Evolutionary conservation across 2,888 invertebrate species (phyloP).

Genomic region (Itoplectis maculator): DNA sequence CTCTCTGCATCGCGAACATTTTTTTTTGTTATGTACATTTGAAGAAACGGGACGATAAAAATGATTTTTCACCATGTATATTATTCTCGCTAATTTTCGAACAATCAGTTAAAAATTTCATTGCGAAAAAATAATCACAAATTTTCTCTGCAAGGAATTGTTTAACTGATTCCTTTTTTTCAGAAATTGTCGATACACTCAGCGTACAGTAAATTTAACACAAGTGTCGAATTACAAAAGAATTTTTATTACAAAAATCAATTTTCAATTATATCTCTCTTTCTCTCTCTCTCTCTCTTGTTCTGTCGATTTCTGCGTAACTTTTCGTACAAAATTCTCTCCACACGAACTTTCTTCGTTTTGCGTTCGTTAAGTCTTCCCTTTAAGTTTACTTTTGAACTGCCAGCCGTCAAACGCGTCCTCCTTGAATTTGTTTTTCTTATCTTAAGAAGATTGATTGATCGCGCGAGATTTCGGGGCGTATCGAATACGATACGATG

Average conservation of each 20-base stretch:
- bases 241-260: slow-evolving; percentile 10
- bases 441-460: slow-evolving; percentile 24
- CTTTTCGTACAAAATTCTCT: slow-evolving; percentile 27
- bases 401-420: slow-evolving; percentile 32
- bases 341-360: slow-evolving; percentile 57
- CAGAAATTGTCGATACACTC: not conserved
- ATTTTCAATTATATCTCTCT: slow-evolving; percentile 18
- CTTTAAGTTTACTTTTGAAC: not conserved
- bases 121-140: not conserved
- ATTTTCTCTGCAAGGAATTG: too few relatives aligned
- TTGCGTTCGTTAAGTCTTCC: slow-evolving; percentile 46
- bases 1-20: not conserved
- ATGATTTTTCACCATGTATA: not conserved
- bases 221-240: slow-evolving; percentile 5
- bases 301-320: slow-evolving; percentile 2
- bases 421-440: not conserved
- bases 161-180: not conserved
- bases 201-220: slow-evolving; percentile 16
- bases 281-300: slow-evolving; percentile 5
- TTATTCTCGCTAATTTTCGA: not conserved
- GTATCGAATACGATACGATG: slow-evolving; percentile 32
- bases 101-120: not conserved
- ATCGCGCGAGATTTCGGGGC: not conserved
- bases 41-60: not conserved
- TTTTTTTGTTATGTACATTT: slow-evolving; percentile 13